These are phyloP conservation scores for Gonatopus flavifemur DNA, from an alignment of 1,140 invertebrate genomes.

Conservation along the genomic window DNA sequence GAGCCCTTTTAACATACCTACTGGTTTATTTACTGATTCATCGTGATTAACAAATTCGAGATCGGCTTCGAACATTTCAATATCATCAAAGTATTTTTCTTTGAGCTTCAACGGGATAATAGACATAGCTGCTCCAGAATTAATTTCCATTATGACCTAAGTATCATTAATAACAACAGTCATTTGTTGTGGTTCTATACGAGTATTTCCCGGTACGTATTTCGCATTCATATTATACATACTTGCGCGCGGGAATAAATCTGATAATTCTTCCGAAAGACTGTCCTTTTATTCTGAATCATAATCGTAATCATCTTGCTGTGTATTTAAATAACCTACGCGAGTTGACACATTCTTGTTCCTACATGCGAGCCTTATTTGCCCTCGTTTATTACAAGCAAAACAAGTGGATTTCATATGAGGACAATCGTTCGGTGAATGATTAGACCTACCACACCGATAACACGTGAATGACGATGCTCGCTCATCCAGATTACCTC, in stretches of 20 bases:
- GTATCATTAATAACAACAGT: not conserved
- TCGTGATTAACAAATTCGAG: conserved; percentile 9
- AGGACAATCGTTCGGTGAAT: no score
- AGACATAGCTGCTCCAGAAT: conserved; percentile 6
- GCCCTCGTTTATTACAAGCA: no score
- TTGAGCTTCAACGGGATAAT: conserved; percentile 4
- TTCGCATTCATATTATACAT: no score
- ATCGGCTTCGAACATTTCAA: not conserved
- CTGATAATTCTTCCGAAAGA: no score
- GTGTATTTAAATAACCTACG: no score
- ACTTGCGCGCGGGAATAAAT: no score
- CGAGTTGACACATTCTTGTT: no score
- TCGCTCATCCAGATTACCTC: not conserved
- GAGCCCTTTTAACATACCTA: conserved; percentile 8
- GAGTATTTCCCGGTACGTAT: not conserved
- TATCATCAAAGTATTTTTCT: conserved; percentile 1
- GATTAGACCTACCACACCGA: no score
- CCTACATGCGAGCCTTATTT: no score
- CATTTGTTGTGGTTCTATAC: not conserved
- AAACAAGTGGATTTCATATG: no score
- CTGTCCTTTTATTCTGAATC: no score
- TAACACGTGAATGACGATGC: not conserved
- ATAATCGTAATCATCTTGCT: no score
- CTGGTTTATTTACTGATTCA: conserved; percentile 2
- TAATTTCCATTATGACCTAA: conserved; percentile 4